Evolutionary conservation across 2,797 vertebrate species (phyloP), one percentile per base, ranked within the genome.

Genomic region (Acridotheres tristis): DNA sequence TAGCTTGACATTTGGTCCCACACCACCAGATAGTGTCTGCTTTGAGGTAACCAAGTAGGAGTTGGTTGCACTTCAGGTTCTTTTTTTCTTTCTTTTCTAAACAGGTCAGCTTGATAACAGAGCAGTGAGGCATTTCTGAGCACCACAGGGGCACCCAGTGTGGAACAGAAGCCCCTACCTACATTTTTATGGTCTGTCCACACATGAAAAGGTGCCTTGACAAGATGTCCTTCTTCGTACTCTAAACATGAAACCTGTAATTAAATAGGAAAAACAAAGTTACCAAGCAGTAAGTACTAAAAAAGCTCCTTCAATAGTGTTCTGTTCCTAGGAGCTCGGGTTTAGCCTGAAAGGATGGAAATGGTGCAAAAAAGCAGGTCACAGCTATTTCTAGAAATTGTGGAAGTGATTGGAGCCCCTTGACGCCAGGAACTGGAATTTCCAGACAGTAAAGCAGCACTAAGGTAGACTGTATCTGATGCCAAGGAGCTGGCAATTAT

Each of bases 341-440:
- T 76, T 80, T 48, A 84, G 62, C 57, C 95, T 93, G 84, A 54
- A 91, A 95, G 94, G 88, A 32, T 27, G 76, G 83, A 85, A 94
- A 84, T 17, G 61, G 93, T 96, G 79, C 36, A 80, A 88, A 96
- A 93, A 95, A 92, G 61, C 88, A 93, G 90, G 90, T 93, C 95
- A 93, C 43, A 68, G 95, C 94, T 97, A 96, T 97, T 97, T 96
- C 91, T 92, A 96, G 97, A 96, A 90, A 55, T 16, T 22, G 81
- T 72, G 88, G 89, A 97, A 95, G 90, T 90, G 76, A 80, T 83
- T 75, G 76, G 72, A 96, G 86, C 78, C 87, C 83, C 92, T 92
- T 78, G 97, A 97, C 25, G 88, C 96, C 96, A 95, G 81, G 87
- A 88, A 36, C 85, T 90, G 47, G 62, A 89, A 82, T 95, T 96